Evolutionary conservation across 2,888 invertebrate genomes (phyloP).

Genomic region (Beris chalybata): DNA sequence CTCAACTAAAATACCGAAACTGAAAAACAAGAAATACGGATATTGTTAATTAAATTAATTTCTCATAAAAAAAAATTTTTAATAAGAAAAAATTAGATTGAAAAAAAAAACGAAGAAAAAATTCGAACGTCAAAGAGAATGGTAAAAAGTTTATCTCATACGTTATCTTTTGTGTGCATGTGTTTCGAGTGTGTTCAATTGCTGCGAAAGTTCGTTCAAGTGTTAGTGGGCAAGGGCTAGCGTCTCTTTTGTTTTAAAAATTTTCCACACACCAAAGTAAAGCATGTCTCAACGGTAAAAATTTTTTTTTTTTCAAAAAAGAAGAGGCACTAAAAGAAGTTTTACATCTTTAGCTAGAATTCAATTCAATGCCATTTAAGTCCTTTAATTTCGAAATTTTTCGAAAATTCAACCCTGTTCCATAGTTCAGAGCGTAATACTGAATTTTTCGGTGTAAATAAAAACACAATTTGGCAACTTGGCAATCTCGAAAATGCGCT

Average conservation of each 20-base stretch:
- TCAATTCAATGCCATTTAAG: background rate
- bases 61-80: background rate
- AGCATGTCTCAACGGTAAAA: conserved; percentile 32
- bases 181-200: conserved; percentile 34
- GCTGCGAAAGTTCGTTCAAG: conserved; percentile 36
- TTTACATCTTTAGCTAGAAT: background rate
- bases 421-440: conserved; percentile 5
- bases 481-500: conserved; percentile 41
- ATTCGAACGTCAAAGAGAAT: conserved; percentile 32
- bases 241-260: conserved; percentile 46
- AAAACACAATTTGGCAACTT: conserved; percentile 42
- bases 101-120: conserved; percentile 5
- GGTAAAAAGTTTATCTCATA: conserved; percentile 39
- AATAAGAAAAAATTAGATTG: conserved; percentile 1
- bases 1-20: no score
- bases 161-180: conserved; percentile 37
- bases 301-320: conserved; percentile 28
- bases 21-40: background rate
- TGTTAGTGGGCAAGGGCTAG: conserved; percentile 51
- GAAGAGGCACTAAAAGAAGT: conserved; percentile 12
- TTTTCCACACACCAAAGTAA: conserved; percentile 30
- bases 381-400: background rate
- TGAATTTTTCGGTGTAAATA: conserved; percentile 30
- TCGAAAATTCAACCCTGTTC: background rate
- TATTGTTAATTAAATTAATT: background rate